Evolutionary conservation across 2,113 vertebrate species (phyloP).

Genomic region (Heterocephalus glaber): DNA sequence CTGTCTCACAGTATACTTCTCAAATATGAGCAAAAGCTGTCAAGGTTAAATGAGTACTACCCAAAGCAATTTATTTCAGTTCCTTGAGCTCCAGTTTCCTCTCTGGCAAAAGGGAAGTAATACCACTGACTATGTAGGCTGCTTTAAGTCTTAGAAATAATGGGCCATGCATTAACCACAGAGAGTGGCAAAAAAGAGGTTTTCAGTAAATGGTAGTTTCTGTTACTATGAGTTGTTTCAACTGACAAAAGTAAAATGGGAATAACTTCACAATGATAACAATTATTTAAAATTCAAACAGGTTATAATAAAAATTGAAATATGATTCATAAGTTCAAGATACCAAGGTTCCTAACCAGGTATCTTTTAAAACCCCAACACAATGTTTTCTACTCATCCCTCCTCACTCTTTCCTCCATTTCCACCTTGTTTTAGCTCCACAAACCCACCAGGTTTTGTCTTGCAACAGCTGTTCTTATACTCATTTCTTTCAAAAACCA

Average conservation of each 20-base stretch:
- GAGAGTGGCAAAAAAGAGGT: neutral
- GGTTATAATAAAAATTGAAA: neutral
- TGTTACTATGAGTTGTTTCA: neutral
- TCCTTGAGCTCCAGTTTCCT: neutral
- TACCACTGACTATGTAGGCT: neutral
- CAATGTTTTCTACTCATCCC: neutral
- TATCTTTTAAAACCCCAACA: neutral
- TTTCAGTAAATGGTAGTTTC: neutral
- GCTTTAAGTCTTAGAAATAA: constrained; percentile 3
- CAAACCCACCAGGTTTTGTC: neutral
- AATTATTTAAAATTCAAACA: neutral
- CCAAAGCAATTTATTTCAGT: constrained; percentile 33
- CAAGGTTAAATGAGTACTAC: neutral
- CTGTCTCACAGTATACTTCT: neutral
- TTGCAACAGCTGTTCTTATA: neutral
- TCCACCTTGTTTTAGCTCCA: neutral
- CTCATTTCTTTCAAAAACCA: neutral
- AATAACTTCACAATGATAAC: neutral
- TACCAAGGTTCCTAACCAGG: neutral
- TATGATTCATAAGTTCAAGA: neutral
- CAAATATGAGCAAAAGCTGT: neutral
- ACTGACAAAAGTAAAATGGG: neutral
- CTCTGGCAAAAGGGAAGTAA: neutral
- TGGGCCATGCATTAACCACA: neutral
- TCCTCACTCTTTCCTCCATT: neutral